A percentile compares a stretch with the other conserved stretches of the same genome.
phyloP scores from a whole-genome alignment of 1,140 invertebrate genomes.

The Macrocentrus cingulum region DNA sequence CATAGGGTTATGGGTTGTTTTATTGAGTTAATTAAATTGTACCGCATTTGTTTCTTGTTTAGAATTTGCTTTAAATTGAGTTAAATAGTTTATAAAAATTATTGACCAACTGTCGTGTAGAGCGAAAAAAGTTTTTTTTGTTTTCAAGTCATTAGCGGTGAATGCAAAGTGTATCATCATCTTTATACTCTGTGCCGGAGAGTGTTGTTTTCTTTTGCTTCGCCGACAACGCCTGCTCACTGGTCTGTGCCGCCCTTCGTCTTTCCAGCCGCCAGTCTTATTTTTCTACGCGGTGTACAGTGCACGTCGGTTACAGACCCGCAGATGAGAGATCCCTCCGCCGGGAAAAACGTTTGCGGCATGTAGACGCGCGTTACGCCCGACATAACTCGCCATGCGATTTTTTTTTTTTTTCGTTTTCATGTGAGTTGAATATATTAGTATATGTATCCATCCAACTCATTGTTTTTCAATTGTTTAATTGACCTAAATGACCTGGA shows the following conservation, averaged over 20 bases:
- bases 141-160: too few relatives aligned
- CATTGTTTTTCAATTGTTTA: too few relatives aligned
- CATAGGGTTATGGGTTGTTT: too few relatives aligned
- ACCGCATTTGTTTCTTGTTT: too few relatives aligned
- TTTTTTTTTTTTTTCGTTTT: neutral
- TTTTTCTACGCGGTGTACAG: constrained; percentile 5
- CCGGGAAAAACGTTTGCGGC: neutral
- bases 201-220: constrained; percentile 4
- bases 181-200: constrained; percentile 1
- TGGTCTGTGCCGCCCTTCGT: constrained; percentile 19
- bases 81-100: too few relatives aligned
- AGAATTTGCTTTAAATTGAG: too few relatives aligned
- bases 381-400: neutral
- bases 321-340: neutral
- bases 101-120: neutral
- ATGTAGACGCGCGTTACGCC: neutral
- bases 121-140: neutral
- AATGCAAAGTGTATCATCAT: constrained; percentile 9
- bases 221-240: constrained; percentile 17
- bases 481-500: too few relatives aligned
- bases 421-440: too few relatives aligned
- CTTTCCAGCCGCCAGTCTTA: constrained; percentile 8
- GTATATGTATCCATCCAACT: too few relatives aligned
- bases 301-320: neutral
- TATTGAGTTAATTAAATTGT: constrained; percentile 57